Percentiles rank a stretch among this genome's conserved stretches.
Evolutionary conservation across 2,888 invertebrate species (phyloP).

Genomic region (Podabrus alpinus): DNA sequence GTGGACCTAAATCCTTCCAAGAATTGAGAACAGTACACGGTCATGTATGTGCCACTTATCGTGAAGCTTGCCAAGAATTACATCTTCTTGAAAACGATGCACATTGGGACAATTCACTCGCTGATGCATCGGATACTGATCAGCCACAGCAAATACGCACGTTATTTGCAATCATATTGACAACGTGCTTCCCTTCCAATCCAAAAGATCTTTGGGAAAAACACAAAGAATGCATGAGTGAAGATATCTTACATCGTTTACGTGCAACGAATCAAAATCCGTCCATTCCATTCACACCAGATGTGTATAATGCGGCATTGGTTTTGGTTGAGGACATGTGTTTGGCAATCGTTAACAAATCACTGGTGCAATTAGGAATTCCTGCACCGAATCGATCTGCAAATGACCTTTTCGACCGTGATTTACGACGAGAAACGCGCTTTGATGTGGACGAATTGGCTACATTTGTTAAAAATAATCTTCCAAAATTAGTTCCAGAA

Average conservation of each 20-base stretch:
- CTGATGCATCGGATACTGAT: conserved; percentile 36
- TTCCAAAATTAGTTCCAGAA: neutral
- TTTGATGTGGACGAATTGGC: neutral
- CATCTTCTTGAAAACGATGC: conserved; percentile 46
- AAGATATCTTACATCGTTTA: conserved; percentile 19
- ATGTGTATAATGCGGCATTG: neutral
- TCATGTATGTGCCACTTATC: conserved; percentile 36
- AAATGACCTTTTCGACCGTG: neutral
- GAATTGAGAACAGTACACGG: conserved; percentile 44
- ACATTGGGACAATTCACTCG: conserved; percentile 41
- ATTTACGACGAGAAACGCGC: neutral
- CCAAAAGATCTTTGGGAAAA: conserved; percentile 35
- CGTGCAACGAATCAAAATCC: too few species aligned
- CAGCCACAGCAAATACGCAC: conserved; percentile 32
- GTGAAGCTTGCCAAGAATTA: conserved; percentile 37
- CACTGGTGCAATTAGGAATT: neutral
- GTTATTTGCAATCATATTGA: conserved; percentile 35
- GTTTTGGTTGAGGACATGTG: neutral
- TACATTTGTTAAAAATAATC: too few species aligned
- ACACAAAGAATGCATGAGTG: conserved; percentile 32
- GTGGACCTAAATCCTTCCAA: conserved; percentile 42
- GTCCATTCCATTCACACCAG: neutral
- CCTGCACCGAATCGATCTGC: neutral
- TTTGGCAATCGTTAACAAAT: too few species aligned
- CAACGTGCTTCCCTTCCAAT: conserved; percentile 25